These are phyloP conservation scores for Drosophila falleni DNA, from an alignment of 2,888 invertebrate species.

Conservation along the genomic window DNA sequence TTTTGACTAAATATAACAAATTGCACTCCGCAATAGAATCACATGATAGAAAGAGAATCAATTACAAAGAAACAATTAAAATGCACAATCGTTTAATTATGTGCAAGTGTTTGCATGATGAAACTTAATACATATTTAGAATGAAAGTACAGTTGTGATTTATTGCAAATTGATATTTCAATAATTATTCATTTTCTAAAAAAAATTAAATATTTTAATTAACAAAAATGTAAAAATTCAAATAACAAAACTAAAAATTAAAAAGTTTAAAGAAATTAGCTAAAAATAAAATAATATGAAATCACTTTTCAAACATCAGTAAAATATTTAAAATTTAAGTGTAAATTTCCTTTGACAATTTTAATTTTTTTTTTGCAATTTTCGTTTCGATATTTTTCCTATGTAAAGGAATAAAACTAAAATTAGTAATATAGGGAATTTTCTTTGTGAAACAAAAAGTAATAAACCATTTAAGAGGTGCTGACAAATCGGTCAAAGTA, in stretches of 20 bases:
- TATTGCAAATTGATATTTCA: too few relatives aligned
- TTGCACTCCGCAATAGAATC: not conserved
- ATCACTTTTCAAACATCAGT: too few relatives aligned
- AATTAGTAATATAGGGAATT: not conserved
- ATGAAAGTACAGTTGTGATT: not conserved
- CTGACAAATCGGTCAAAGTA: not conserved
- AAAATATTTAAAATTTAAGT: too few relatives aligned
- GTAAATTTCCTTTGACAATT: not conserved
- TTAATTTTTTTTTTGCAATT: not conserved
- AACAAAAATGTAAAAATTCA: too few relatives aligned
- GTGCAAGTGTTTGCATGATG: not conserved
- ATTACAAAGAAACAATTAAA: not conserved
- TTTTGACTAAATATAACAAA: conserved; percentile 14
- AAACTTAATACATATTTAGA: not conserved
- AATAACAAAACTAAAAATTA: too few relatives aligned
- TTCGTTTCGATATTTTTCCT: not conserved
- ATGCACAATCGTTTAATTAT: not conserved
- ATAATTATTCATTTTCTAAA: too few relatives aligned
- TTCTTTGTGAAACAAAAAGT: not conserved
- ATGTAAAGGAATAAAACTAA: not conserved
- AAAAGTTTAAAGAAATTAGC: too few relatives aligned
- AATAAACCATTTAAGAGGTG: not conserved
- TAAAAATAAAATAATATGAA: too few relatives aligned
- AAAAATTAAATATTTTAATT: too few relatives aligned
- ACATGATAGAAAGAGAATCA: not conserved